Evolutionary conservation across 2,797 vertebrate genomes (phyloP), one percentile per base, ranked within the genome.

Genomic region (Coranthus polyacanthus): DNA sequence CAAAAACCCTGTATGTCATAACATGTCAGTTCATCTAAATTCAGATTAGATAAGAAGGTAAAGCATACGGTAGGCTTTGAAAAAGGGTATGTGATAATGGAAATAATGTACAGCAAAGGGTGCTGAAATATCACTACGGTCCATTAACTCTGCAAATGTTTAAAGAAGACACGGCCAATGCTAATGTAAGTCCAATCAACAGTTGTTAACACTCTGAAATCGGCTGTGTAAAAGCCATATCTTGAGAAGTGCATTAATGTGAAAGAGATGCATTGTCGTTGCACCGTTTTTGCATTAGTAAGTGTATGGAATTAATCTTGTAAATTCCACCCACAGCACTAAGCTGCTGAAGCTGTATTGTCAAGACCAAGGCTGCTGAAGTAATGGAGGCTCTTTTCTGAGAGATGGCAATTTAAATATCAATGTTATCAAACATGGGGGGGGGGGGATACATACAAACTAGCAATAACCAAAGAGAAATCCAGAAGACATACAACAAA

Each of bases 381-480:
- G 64, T 60, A 78, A 75, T 37, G 42, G 53, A 64, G 38, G 54
- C 46, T 66, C 37, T 54, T 67, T 70, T 50, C 42, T 50, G 41
- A 66, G 52, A 68, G 21, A 68, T 73, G 51, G 37, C 53, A 68
- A 81, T 75, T 39, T 52, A 16, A 66, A 81, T 71, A 67, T 83
- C 42, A 59, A n/a, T 73, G 47, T 50, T 50, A 60, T 79, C 55
- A 67, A 66, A 79, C 4, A 51, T n/a, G n/a, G n/a, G n/a, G n/a
- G n/a, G n/a, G n/a, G n/a, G n/a, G 17, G 46, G 50, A 58, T 56
- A 55, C 34, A 45, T 46, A 17, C 38, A 72, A 72, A 68, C 36
- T 32, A 26, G 29, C 41, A 39, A 54, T 47, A 74, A 73, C 36
- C 34, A 47, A 41, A 62, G 24, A 57, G 17, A 63, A 70, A 78